phyloP scores from a whole-genome alignment of 2,888 invertebrate genomes.

The Notodromas monacha region DNA sequence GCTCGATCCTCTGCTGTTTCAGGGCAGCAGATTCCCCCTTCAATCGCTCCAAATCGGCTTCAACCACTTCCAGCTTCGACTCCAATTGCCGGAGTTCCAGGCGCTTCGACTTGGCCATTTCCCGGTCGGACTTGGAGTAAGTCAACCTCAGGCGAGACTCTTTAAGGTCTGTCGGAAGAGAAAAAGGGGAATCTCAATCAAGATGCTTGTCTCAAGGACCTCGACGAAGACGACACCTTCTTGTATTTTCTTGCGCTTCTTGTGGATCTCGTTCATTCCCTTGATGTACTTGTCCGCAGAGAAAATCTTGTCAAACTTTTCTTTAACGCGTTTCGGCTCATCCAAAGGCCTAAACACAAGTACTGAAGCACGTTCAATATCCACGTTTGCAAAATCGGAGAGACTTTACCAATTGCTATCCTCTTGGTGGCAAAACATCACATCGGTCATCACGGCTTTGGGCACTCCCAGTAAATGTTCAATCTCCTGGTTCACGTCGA shows the following conservation, averaged over 20 bases:
- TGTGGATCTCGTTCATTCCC: slow-evolving; percentile 38
- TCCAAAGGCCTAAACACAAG: slow-evolving; percentile 37
- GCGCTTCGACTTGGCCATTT: slow-evolving; percentile 6
- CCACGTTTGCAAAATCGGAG: background rate
- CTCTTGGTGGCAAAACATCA: slow-evolving; percentile 96
- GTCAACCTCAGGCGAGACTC: too few species aligned
- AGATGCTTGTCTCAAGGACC: too few species aligned
- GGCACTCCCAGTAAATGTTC: slow-evolving; percentile 44
- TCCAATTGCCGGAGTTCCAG: slow-evolving; percentile 5
- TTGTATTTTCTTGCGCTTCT: slow-evolving; percentile 25
- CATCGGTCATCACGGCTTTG: slow-evolving; percentile 70
- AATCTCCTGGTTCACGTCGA: slow-evolving; percentile 37
- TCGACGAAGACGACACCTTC: slow-evolving; percentile 11
- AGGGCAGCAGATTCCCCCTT: background rate
- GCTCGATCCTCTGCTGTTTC: slow-evolving; percentile 5
- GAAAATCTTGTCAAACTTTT: slow-evolving; percentile 90
- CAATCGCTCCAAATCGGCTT: slow-evolving; percentile 7
- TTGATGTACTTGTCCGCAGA: slow-evolving; percentile 71
- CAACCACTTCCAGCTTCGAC: slow-evolving; percentile 14
- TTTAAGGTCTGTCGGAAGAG: too few species aligned
- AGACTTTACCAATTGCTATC: slow-evolving; percentile 42
- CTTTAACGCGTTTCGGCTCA: slow-evolving; percentile 67
- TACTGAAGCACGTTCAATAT: too few species aligned
- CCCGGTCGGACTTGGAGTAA: too few species aligned
- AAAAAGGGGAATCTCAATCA: too few species aligned